Conservation (phyloP, 2,888 invertebrate species). For the Drosophila mimica region DNA sequence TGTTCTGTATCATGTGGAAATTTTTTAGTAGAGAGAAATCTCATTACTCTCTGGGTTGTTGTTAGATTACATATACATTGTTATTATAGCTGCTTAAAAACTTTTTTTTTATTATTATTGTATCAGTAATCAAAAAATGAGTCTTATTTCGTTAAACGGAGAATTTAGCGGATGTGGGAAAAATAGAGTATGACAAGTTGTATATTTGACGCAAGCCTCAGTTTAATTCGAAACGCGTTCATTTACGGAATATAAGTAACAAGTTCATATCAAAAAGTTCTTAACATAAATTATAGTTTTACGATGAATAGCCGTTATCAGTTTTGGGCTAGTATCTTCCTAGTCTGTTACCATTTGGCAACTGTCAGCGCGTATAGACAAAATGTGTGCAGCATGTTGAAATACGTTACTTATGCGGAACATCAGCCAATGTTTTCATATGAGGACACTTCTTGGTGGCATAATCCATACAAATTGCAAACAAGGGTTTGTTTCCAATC, state of each 20-base stretch:
- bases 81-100: background rate
- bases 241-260: no score
- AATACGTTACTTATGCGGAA: no score
- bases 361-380: background rate
- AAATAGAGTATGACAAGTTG: background rate
- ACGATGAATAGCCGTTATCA: background rate
- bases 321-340: background rate
- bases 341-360: background rate
- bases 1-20: background rate
- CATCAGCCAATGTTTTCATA: fast-evolving
- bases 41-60: background rate
- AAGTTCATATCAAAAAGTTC: background rate
- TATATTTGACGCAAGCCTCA: background rate
- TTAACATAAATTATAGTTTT: background rate
- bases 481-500: background rate
- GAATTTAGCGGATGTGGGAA: slow-evolving; percentile 25
- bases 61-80: background rate
- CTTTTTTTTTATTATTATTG: background rate
- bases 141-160: background rate
- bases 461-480: fast-evolving
- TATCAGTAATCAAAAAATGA: background rate
- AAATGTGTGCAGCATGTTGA: background rate
- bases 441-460: fast-evolving
- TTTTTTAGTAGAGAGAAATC: background rate
- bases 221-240: slow-evolving; percentile 21